Base-by-base conservation (phyloP, 2,888 invertebrate genomes). In the Allacma fusca region DNA sequence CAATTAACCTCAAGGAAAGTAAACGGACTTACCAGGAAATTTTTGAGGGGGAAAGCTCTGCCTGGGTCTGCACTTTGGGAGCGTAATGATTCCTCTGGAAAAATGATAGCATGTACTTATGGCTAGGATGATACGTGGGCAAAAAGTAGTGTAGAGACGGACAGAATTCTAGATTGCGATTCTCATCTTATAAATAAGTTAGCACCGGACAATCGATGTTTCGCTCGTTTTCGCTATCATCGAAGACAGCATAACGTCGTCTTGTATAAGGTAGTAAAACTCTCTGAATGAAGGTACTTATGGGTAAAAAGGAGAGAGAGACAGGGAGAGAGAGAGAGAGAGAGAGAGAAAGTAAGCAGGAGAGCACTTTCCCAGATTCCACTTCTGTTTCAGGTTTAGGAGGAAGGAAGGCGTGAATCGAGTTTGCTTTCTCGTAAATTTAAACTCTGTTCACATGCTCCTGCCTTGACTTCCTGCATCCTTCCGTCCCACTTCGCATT, bases 401-500 rank as follows among this genome's bases (percentile, higher is more conserved):
- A 62, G 62, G 62, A 24, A 62, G 62, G 62, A 62, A 62, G 62
- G 62, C 62, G 62, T 62, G 62, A 62, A 62, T 62, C 62, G 23
- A 62, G 62, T 62, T 62, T 62, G 4, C 24, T 62, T 62, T 24
- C 64, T 40, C 2, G 23, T 21, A 34, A 26, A 13, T 34, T 29
- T 64, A 62, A 64, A 62, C 28, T 74, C 64, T 67, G 29, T 67
- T 34, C 34, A 29, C 67, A 28, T 67, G 28, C 67, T 29, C 67
- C 9, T 29, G 21, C 19, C 67, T 21, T 67, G 29, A 67, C 28
- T 34, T 34, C 67, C 67, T 28, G 4, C 67, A 29, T 67, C 67
- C 67, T 67, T 67, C 67, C 34, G 67, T 67, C 67, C 67, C 67
- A 67, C 67, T 28, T 67, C 29, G 23, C 26, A 34, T 67, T 67